Conservation (phyloP, 2,888 invertebrate species). For the Unio pictorum region DNA sequence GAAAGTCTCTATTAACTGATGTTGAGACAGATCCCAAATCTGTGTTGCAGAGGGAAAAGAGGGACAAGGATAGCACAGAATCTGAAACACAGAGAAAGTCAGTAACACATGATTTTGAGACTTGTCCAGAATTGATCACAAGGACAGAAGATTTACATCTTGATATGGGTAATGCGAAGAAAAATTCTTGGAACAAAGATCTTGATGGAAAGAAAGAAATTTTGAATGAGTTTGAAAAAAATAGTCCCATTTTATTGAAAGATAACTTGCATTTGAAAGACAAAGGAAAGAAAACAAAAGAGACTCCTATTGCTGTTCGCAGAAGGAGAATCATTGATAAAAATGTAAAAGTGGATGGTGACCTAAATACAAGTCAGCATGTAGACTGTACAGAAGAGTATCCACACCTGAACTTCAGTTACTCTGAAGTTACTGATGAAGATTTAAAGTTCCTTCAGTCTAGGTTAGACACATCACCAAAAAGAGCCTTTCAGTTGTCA, state of each 20-base stretch:
- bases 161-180: not conserved
- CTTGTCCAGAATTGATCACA: too few species aligned
- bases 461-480: constrained; percentile 15
- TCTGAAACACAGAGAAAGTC: too few species aligned
- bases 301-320: constrained; percentile 37
- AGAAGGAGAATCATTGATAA: constrained; percentile 47
- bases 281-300: constrained; percentile 4
- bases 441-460: constrained; percentile 38
- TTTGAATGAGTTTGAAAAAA: constrained; percentile 6
- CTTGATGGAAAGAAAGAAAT: not conserved
- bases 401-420: constrained; percentile 47
- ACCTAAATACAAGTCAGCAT: constrained; percentile 37
- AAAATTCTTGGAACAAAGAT: constrained; percentile 4
- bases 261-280: not conserved
- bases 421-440: constrained; percentile 46
- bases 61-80: too few species aligned
- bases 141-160: too few species aligned
- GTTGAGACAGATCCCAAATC: too few species aligned
- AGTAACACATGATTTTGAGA: too few species aligned
- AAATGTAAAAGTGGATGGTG: constrained; percentile 40
- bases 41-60: too few species aligned
- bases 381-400: constrained; percentile 27
- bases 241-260: not conserved
- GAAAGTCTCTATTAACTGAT: too few species aligned
- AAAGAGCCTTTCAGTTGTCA: not conserved